Conservation (phyloP, 1,140 invertebrate species). For the Lepidurus couesii region DNA sequence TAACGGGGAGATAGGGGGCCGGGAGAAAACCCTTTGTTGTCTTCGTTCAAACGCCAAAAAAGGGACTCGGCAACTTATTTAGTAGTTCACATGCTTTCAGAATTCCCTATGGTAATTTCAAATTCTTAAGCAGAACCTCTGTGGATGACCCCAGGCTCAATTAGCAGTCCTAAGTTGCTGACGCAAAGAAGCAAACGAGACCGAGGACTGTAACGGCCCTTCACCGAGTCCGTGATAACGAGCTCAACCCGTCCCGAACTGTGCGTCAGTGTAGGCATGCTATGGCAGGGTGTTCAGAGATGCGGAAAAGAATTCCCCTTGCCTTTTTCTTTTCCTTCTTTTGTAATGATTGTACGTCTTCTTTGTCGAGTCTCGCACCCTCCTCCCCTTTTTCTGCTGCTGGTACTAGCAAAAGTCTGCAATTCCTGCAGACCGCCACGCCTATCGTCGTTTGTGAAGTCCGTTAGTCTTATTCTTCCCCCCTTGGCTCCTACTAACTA, state of each 20-base stretch:
- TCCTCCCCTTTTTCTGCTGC: neutral
- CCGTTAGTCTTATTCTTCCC: conserved; percentile 18
- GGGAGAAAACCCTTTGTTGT: no score
- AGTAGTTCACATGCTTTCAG: no score
- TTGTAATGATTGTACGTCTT: neutral
- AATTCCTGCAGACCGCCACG: neutral
- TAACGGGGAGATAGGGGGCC: neutral
- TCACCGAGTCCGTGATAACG: neutral
- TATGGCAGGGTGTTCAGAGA: neutral
- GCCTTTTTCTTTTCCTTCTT: neutral
- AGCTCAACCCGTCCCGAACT: neutral
- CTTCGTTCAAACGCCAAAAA: no score
- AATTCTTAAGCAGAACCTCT: neutral
- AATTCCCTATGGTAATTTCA: neutral
- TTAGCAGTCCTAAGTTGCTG: neutral
- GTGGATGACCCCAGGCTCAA: neutral
- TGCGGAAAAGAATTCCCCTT: neutral
- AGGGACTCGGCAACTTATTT: no score
- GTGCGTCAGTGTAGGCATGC: neutral
- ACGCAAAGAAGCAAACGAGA: neutral
- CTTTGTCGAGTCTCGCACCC: neutral
- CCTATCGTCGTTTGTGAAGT: neutral
- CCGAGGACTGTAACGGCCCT: neutral
- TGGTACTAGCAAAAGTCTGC: neutral
- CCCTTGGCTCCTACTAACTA: neutral